phyloP scores from a whole-genome alignment of 2,113 vertebrate species.

The Grammomys dolichurus region DNA sequence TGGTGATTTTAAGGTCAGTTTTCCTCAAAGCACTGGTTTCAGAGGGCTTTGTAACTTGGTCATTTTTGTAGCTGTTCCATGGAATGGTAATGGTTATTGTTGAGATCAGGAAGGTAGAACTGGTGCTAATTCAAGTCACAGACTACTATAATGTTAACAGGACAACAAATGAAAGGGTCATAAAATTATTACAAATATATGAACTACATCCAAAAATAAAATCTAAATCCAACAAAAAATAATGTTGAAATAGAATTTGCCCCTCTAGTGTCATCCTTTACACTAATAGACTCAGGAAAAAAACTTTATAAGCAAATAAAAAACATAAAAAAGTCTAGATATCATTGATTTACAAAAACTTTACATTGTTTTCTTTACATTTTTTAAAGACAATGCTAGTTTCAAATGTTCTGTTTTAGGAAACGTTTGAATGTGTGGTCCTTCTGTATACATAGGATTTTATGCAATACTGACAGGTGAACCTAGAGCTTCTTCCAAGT shows the following conservation, averaged over 20 bases:
- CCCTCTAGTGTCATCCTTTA: background rate
- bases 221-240: conserved; percentile 34
- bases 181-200: background rate
- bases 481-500: background rate
- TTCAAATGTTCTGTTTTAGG: background rate
- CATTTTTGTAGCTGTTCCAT: conserved; percentile 38
- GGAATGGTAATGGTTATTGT: conserved; percentile 4
- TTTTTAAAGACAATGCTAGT: background rate
- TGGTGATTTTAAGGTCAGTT: background rate
- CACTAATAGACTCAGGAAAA: background rate
- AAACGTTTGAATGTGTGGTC: background rate
- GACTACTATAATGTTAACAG: conserved; percentile 27
- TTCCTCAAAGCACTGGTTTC: background rate
- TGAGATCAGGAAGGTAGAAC: background rate
- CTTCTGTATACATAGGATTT: background rate
- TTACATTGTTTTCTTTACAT: background rate
- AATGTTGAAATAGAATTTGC: background rate
- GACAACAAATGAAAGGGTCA: background rate
- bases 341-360: background rate
- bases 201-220: conserved; percentile 17
- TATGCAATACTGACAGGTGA: background rate
- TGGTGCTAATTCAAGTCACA: background rate
- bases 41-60: background rate
- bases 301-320: background rate
- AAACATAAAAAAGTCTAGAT: background rate